Evolutionary conservation across 2,888 invertebrate genomes (phyloP).

Genomic region (Dryobota labecula): DNA sequence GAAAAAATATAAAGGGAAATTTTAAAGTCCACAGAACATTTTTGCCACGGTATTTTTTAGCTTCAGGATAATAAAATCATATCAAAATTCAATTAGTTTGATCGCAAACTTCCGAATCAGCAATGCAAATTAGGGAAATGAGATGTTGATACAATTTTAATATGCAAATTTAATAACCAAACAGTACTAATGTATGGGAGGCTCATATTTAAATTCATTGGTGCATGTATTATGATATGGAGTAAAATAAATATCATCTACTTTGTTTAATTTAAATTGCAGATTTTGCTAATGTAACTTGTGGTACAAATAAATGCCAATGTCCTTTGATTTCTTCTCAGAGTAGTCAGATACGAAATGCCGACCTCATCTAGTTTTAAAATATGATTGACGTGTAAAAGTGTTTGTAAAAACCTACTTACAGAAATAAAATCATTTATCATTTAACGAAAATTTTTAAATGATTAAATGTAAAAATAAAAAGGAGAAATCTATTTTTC

Average conservation of each 20-base stretch:
- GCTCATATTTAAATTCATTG: conserved; percentile 36
- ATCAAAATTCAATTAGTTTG: conserved; percentile 73
- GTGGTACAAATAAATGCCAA: not conserved
- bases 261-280: conserved; percentile 16
- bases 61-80: conserved; percentile 55
- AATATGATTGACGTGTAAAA: too few species aligned
- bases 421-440: too few species aligned
- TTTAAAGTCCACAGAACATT: conserved; percentile 12
- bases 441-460: too few species aligned
- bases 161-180: conserved; percentile 59
- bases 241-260: conserved; percentile 31
- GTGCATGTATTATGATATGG: conserved; percentile 19
- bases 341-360: too few species aligned
- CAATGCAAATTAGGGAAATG: conserved; percentile 76
- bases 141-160: conserved; percentile 75
- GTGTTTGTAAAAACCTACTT: too few species aligned
- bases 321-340: too few species aligned
- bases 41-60: conserved; percentile 28
- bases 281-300: conserved; percentile 3
- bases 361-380: too few species aligned
- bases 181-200: conserved; percentile 38
- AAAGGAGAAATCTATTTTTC: too few species aligned
- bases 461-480: not conserved
- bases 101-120: conserved; percentile 72
- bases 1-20: not conserved